Base-by-base conservation (phyloP, 2,888 invertebrate genomes). In the Steinernema carpocapsae region DNA sequence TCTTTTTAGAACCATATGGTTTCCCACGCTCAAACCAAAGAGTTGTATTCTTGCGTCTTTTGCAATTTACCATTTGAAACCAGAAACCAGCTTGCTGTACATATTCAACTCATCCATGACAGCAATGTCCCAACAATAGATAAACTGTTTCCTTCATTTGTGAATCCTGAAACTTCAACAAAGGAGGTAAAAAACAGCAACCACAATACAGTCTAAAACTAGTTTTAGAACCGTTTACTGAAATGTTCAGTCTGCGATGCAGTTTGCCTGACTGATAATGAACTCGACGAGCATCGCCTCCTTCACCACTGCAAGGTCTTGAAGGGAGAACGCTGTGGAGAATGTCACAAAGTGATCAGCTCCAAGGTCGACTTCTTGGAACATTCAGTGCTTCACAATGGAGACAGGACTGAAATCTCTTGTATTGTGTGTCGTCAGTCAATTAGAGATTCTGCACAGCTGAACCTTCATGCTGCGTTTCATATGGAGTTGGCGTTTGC, bases 241-340 rank as follows among this genome's bases (percentile, higher is more conserved):
- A 78, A 78, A 32, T 78, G 78, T 32, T 76, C 76, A 19, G 78
- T 78, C 7, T 78, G 78, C 64, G 78, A 78, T 51, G 51, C 48
- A 14, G 71, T 72, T n/a, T 78, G 70, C 26, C 32, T 17, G 14
- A 72, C 79, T 43, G 78, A 78, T 22, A 59, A 45, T 17, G 52
- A 51, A 0, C 59, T 78, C 6, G 78, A 78, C 72, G 43, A 52
- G 22, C 78, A 78, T 45, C 75, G 78, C 4, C 76, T 78, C 7
- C 56, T 73, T n/a, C 24, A 70, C 59, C 78, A 78, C 52, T 78
- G 78, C 73, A 78, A 78, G 52, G 78, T 78, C 24, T 76, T 72
- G 70, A 59, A 72, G 14, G 51, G 78, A 70, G 71, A 78, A 48
- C 75, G 78, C 22, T 78, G 78, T 42, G 76, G 70, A 0, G 73